Percentiles rank a stretch among this genome's conserved stretches.
phyloP scores from a whole-genome alignment of 2,113 vertebrate genomes.

The Martes martes region DNA sequence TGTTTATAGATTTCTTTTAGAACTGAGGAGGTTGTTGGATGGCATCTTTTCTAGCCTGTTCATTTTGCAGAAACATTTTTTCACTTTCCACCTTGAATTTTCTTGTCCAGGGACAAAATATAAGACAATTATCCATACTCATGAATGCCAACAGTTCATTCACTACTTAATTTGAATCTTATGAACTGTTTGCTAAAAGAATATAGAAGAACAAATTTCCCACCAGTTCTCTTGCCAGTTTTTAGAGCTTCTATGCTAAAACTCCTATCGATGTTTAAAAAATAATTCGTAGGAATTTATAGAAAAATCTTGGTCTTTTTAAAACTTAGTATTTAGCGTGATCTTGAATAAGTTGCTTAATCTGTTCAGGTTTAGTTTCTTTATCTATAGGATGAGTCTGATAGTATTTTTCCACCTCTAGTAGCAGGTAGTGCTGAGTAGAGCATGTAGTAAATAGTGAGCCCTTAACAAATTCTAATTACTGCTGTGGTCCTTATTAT shows the following conservation, averaged over 20 bases:
- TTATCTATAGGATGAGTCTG: not conserved
- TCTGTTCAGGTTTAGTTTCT: not conserved
- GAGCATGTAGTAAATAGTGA: not conserved
- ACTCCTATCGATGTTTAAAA: not conserved
- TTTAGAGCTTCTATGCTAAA: not conserved
- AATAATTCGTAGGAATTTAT: not conserved
- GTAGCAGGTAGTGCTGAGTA: not conserved
- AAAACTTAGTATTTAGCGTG: not conserved
- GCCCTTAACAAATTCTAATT: not conserved
- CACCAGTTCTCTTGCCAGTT: not conserved
- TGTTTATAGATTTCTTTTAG: not conserved
- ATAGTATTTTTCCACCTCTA: not conserved
- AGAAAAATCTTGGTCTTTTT: not conserved
- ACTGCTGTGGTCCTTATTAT: not conserved
- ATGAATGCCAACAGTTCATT: not conserved
- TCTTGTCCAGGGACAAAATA: not conserved
- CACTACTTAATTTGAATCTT: not conserved
- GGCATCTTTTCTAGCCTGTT: not conserved
- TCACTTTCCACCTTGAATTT: not conserved
- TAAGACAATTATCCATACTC: not conserved
- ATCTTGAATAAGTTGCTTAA: not conserved
- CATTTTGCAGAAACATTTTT: not conserved
- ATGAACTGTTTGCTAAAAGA: not conserved
- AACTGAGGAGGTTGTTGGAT: not conserved
- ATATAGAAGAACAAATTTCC: not conserved